Evolutionary conservation across 2,113 vertebrate species (phyloP).

Genomic region (Sebastes fasciatus): DNA sequence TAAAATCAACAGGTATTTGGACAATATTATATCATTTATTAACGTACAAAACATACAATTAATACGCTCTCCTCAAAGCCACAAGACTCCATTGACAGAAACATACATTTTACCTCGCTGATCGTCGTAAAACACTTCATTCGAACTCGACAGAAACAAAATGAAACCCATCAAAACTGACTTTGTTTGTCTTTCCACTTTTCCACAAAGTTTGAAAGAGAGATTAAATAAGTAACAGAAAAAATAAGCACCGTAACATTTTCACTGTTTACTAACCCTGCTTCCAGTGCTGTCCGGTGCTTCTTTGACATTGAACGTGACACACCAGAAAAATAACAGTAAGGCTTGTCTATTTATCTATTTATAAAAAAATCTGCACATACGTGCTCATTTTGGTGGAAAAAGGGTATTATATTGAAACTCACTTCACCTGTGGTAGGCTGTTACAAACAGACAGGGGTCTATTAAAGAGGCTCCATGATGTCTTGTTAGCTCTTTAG

Average conservation of each 20-base stretch:
- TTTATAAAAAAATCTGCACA: background rate
- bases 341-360: too few relatives aligned
- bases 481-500: conserved; percentile 37
- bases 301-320: too few relatives aligned
- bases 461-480: conserved; percentile 8
- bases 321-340: too few relatives aligned
- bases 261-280: too few relatives aligned
- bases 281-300: too few relatives aligned
- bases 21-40: background rate
- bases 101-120: background rate
- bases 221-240: background rate
- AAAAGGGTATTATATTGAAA: background rate
- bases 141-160: too few relatives aligned
- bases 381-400: background rate
- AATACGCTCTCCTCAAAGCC: background rate
- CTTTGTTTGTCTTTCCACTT: background rate
- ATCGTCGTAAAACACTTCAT: too few relatives aligned
- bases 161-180: background rate
- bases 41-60: background rate
- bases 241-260: too few relatives aligned
- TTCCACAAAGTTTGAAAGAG: background rate
- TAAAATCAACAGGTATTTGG: background rate
- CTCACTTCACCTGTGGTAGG: background rate
- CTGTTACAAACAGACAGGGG: background rate
- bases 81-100: background rate